Percentiles rank a stretch among this genome's conserved stretches.
phyloP scores from a whole-genome alignment of 2,888 invertebrate species.

The Zonitis immaculata region DNA sequence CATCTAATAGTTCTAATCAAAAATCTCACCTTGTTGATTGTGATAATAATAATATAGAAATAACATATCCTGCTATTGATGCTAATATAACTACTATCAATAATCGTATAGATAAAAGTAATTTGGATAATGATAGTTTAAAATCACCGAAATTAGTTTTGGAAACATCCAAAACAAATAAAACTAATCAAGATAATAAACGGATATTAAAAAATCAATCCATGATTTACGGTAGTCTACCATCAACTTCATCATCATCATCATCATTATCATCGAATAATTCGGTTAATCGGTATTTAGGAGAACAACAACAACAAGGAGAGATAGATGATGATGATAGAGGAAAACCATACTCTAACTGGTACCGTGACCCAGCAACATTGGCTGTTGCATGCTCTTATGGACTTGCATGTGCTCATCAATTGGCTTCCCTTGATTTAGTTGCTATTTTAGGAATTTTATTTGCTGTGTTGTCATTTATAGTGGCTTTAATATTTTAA shows the following conservation, averaged over 20 bases:
- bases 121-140: slow-evolving; percentile 28
- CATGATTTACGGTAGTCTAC: slow-evolving; percentile 15
- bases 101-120: slow-evolving; percentile 3
- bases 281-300: slow-evolving; percentile 1
- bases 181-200: slow-evolving; percentile 8
- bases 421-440: slow-evolving; percentile 68
- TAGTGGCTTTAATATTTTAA: slow-evolving; percentile 61
- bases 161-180: slow-evolving; percentile 29
- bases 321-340: slow-evolving; percentile 29
- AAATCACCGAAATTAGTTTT: slow-evolving; percentile 45
- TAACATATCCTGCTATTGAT: slow-evolving; percentile 14
- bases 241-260: slow-evolving; percentile 17
- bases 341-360: slow-evolving; percentile 40
- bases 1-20: slow-evolving; percentile 15
- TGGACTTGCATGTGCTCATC: slow-evolving; percentile 66
- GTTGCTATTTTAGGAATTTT: slow-evolving; percentile 70
- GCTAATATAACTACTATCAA: slow-evolving; percentile 9
- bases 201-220: slow-evolving; percentile 15
- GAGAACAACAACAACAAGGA: slow-evolving; percentile 26
- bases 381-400: slow-evolving; percentile 73
- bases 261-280: not conserved
- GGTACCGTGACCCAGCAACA: slow-evolving; percentile 60
- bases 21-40: slow-evolving; percentile 28
- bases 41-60: slow-evolving; percentile 27
- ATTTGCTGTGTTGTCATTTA: slow-evolving; percentile 68